These are phyloP conservation scores for Aphaenogaster ashmeadi DNA, from an alignment of 1,140 invertebrate species.

Conservation along the genomic window DNA sequence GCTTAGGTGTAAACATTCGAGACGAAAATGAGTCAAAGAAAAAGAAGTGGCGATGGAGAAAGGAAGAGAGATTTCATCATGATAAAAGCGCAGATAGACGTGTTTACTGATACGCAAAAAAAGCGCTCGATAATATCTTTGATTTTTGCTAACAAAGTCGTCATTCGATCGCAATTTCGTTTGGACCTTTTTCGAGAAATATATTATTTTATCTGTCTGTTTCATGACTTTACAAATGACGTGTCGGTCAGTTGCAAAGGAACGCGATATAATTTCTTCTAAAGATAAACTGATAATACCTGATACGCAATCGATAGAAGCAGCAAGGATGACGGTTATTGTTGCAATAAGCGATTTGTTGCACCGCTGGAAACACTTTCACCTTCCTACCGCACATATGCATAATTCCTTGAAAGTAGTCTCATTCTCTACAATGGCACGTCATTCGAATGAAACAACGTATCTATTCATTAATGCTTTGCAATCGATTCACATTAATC, in stretches of 20 bases:
- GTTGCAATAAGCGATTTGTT: conserved; percentile 23
- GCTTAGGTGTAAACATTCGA: not conserved
- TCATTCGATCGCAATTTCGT: not conserved
- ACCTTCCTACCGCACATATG: not conserved
- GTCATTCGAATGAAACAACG: not conserved
- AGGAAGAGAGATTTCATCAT: not conserved
- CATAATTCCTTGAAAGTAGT: conserved; percentile 6
- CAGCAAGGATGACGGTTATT: not conserved
- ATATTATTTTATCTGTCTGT: not conserved
- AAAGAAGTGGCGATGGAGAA: not conserved
- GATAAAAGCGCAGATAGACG: conserved; percentile 6
- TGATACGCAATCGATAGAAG: conserved; percentile 20
- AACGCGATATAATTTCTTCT: conserved; percentile 40
- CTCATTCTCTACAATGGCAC: not conserved
- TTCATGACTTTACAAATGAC: not conserved
- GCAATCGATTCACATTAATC: conserved; percentile 20
- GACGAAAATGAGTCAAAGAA: not conserved
- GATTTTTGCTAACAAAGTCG: not conserved
- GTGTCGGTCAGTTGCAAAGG: not conserved
- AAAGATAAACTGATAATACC: conserved; percentile 47
- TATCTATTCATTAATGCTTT: not conserved
- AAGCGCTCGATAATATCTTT: not conserved
- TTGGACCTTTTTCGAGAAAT: not conserved
- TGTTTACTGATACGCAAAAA: not conserved
- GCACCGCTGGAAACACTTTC: conserved; percentile 17